Evolutionary conservation across 2,888 invertebrate genomes (phyloP), one percentile per base, ranked within the genome.

Genomic region (Drosophila histrio): DNA sequence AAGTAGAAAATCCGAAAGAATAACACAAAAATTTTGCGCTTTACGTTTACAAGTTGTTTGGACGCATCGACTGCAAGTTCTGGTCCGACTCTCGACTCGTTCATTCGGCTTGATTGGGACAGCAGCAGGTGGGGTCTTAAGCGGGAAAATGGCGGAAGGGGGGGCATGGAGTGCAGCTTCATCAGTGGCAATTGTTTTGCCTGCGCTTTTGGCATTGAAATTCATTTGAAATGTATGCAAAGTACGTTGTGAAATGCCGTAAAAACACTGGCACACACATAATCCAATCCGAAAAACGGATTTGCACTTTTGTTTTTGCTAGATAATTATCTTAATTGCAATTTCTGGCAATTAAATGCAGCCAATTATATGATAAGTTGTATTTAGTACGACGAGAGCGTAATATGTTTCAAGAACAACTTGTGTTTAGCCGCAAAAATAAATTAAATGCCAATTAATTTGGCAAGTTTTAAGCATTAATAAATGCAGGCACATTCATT

Each of bases 1-100:
- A 89, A 90, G 90, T 88, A 86, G 89, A 90, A 90, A 90, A 90
- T 90, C 90, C 84, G 79, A 82, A 85, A 89, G 83, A 90, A 90
- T 89, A 89, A 90, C 89, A 90, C 80, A 82, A 86, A 82, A 89
- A 83, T 84, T 53, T 77, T 83, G 65, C 72, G 83, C 74, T 73
- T 67, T 60, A 66, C 73, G 77, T 53, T 79, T 68, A 75, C 72
- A 57, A 70, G 66, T 54, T 43, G n/a, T n/a, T n/a, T n/a, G 46
- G n/a, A 38, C 26, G 38, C 50, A 52, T 52, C 34, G 34, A 44
- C 24, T 38, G 26, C 46, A 36, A 49, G 22, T 47, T 22, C 6
- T 22, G 15, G 46, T 28, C 4, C n/a, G 8, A 9, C 11, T 28
- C 34, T 26, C 4, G 9, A 26, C n/a, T 43, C 19, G 41, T 61